A percentile compares a stretch with the other conserved stretches of the same genome.
phyloP scores from a whole-genome alignment of 1,140 invertebrate species.

The Procambarus clarkii region DNA sequence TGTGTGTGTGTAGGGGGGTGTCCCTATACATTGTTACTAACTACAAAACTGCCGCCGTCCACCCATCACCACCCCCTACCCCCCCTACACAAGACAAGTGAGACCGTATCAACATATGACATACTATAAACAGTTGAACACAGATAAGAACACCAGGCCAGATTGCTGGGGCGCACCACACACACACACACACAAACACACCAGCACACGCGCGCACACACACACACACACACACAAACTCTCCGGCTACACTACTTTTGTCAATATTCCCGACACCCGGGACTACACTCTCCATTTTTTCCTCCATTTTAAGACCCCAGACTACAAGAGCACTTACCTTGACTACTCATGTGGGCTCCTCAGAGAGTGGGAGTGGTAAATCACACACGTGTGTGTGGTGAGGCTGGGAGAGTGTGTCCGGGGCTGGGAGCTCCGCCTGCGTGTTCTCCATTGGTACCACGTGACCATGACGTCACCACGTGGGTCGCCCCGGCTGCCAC shows the following conservation, averaged over 20 bases:
- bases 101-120: constrained; percentile 13
- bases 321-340: constrained; percentile 31
- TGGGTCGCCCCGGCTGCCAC: constrained; percentile 48
- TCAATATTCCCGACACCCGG: constrained; percentile 14
- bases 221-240: constrained; percentile 41
- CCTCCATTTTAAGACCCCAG: not conserved
- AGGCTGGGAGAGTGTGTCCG: constrained; percentile 24
- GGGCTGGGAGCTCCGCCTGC: constrained; percentile 42
- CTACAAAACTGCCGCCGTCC: too few relatives aligned
- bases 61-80: too few relatives aligned
- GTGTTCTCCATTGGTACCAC: constrained; percentile 68
- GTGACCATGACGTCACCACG: constrained; percentile 66
- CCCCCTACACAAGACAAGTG: too few relatives aligned
- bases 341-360: constrained; percentile 7
- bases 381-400: constrained; percentile 45
- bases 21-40: too few relatives aligned
- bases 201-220: constrained; percentile 45
- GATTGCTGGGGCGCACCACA: constrained; percentile 12
- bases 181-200: constrained; percentile 42
- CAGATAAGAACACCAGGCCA: constrained; percentile 19
- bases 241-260: constrained; percentile 37
- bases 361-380: constrained; percentile 29
- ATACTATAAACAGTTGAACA: not conserved
- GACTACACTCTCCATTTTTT: constrained; percentile 7
- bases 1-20: not conserved